Conservation (phyloP, 2,888 invertebrate genomes). For the Scrobipalpa costella region DNA sequence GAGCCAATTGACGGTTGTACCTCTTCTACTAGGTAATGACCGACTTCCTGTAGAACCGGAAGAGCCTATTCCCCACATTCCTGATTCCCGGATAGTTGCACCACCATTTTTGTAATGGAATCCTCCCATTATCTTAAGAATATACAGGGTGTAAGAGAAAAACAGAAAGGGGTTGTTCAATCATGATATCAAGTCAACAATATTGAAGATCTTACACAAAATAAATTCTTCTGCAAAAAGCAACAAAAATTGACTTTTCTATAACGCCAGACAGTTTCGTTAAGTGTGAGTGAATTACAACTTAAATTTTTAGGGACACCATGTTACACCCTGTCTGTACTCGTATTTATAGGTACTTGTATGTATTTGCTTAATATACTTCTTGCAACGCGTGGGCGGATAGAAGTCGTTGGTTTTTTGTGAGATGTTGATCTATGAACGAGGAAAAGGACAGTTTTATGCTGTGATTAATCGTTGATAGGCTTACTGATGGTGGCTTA, state of each 20-base stretch:
- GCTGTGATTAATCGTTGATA: constrained; percentile 19
- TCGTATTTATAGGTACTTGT: not conserved
- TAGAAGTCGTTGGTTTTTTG: constrained; percentile 24
- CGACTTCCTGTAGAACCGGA: constrained; percentile 44
- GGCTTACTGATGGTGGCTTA: constrained; percentile 14
- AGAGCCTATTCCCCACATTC: constrained; percentile 35
- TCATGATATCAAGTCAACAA: not conserved
- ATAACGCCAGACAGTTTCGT: too few species aligned
- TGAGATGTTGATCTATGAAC: constrained; percentile 21
- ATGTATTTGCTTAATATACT: not conserved
- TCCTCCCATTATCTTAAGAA: constrained; percentile 61
- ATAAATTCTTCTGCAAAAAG: too few species aligned
- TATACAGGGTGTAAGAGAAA: constrained; percentile 28
- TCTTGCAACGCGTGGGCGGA: constrained; percentile 31
- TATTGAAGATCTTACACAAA: too few species aligned
- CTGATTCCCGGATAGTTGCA: constrained; percentile 29
- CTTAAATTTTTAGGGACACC: too few species aligned
- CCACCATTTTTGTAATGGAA: constrained; percentile 65
- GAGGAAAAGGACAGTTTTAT: constrained; percentile 20
- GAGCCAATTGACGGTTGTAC: constrained; percentile 40
- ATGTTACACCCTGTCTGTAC: not conserved
- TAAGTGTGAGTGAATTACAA: too few species aligned
- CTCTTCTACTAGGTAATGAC: constrained; percentile 31
- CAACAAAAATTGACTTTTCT: too few species aligned
- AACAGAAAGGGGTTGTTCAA: not conserved